phyloP scores from a whole-genome alignment of 2,113 vertebrate species.

The Psephotus haematonotus region DNA sequence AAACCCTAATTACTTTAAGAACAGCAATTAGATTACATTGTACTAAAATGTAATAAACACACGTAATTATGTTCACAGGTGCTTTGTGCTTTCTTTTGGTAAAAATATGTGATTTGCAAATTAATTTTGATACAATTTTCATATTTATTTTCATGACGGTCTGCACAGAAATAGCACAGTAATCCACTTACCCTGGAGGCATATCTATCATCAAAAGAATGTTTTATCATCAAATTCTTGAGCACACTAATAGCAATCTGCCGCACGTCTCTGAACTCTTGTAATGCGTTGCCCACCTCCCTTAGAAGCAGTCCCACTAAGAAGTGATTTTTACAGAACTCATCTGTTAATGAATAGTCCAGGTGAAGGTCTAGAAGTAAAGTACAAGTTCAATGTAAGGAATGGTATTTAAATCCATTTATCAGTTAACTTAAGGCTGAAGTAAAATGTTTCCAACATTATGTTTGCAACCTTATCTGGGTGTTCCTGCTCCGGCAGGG shows the following conservation, averaged over 20 bases:
- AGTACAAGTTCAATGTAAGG: neutral
- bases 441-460: neutral
- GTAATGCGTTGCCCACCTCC: constrained; percentile 90
- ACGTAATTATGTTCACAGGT: neutral
- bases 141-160: neutral
- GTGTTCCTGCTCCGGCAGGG: too few relatives aligned
- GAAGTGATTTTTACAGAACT: constrained; percentile 98
- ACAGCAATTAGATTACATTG: neutral
- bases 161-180: neutral
- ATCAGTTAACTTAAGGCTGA: neutral
- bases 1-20: neutral
- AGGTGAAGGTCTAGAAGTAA: constrained; percentile 88
- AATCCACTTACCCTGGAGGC: constrained; percentile 81
- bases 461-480: too few relatives aligned
- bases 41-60: neutral
- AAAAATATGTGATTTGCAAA: neutral
- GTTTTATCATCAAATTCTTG: constrained; percentile 97
- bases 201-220: constrained; percentile 95
- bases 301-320: constrained; percentile 91
- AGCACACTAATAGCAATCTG: constrained; percentile 91
- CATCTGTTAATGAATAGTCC: constrained; percentile 94
- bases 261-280: constrained; percentile 91
- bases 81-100: neutral
- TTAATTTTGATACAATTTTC: neutral
- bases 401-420: neutral